A percentile compares a stretch with the other conserved stretches of the same genome.
These are phyloP conservation scores for Spialia ferax DNA, from an alignment of 2,888 invertebrate species.

Conservation along the genomic window DNA sequence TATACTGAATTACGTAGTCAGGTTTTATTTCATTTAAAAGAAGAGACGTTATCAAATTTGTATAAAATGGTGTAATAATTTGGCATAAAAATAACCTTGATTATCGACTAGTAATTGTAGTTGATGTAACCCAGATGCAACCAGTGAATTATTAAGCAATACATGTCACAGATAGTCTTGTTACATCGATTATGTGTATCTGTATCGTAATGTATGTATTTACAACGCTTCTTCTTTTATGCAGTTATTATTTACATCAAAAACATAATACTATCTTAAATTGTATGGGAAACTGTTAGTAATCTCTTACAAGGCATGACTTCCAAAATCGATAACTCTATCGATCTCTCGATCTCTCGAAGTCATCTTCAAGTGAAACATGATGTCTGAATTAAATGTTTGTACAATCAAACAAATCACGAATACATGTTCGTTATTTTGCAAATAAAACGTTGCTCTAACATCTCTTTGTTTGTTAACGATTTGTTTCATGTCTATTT, in stretches of 20 bases:
- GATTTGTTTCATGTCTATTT: not conserved
- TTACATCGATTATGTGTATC: slow-evolving; percentile 8
- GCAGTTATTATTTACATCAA: no score
- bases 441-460: slow-evolving; percentile 20
- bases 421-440: slow-evolving; percentile 12
- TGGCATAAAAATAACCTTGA: slow-evolving; percentile 42
- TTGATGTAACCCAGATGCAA: slow-evolving; percentile 64
- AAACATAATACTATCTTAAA: no score
- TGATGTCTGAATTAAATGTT: slow-evolving; percentile 38
- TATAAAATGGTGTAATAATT: not conserved
- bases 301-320: no score
- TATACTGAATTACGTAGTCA: no score
- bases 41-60: not conserved
- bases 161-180: slow-evolving; percentile 52
- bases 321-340: no score
- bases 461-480: slow-evolving; percentile 12
- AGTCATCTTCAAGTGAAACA: not conserved
- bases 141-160: slow-evolving; percentile 58
- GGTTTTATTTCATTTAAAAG: no score
- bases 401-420: slow-evolving; percentile 19
- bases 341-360: no score
- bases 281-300: no score
- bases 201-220: not conserved
- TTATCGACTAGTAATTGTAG: slow-evolving; percentile 31
- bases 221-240: no score